These are phyloP conservation scores for Polydrusus pterygomalis DNA, from an alignment of 2,888 invertebrate genomes.

Conservation along the genomic window DNA sequence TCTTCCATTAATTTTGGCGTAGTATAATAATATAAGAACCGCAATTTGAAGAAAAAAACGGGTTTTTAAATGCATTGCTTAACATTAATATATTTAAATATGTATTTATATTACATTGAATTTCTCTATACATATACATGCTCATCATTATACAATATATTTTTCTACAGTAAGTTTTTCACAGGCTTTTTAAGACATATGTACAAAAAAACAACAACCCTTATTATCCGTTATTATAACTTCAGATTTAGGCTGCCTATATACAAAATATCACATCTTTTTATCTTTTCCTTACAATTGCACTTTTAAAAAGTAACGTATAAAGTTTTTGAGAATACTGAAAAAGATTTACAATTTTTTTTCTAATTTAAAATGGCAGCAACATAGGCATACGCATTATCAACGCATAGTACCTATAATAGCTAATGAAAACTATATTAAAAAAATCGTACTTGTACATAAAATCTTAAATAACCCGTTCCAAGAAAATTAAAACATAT, in stretches of 20 bases:
- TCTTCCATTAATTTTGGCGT: too few species aligned
- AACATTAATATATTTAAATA: constrained; percentile 70
- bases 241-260: constrained; percentile 7
- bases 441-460: constrained; percentile 54
- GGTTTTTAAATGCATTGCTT: constrained; percentile 63
- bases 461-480: constrained; percentile 61
- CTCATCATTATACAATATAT: constrained; percentile 49
- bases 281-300: constrained; percentile 58
- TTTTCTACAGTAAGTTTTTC: constrained; percentile 51
- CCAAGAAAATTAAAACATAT: constrained; percentile 58
- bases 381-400: too few species aligned
- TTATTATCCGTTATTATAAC: constrained; percentile 13
- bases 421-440: background rate
- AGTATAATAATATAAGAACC: too few species aligned
- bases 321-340: background rate
- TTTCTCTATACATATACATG: constrained; percentile 67
- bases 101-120: constrained; percentile 69
- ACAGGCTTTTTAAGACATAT: constrained; percentile 48
- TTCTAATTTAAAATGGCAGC: too few species aligned
- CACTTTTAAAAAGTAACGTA: constrained; percentile 58
- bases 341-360: background rate
- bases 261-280: constrained; percentile 54
- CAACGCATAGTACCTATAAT: too few species aligned
- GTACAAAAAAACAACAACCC: constrained; percentile 17
- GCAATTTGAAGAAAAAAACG: too few species aligned